Base-by-base conservation (phyloP, 2,113 vertebrate species). In the Tychaedon coryphoeus region DNA sequence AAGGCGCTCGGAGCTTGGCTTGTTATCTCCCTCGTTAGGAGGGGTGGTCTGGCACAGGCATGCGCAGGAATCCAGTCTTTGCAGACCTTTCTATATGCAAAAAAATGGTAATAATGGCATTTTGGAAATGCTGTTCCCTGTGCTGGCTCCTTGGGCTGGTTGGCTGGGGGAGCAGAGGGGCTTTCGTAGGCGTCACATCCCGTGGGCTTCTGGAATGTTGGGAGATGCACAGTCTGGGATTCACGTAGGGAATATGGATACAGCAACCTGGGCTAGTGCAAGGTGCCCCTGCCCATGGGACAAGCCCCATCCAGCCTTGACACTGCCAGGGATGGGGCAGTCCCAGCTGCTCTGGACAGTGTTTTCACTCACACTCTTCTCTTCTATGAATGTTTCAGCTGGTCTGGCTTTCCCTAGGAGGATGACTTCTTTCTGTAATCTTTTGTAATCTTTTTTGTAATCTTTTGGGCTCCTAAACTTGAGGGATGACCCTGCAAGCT, bases 101-200 rank as follows among this genome's bases (percentile, higher is more conserved):
- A 65, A 42, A 29, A 8, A 6, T 11, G 4, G 6, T 48, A 60
- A 56, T 29, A 22, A 9, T 57, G 67, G 72, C 18, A 26, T 92
- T 91, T 67, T 66, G 78, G 69, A 57, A 53, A n/a, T 16, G 42
- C 15, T 57, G 3, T 34, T 88, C 24, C 31, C 34, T 20, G 24
- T 28, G 29, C 7, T 34, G 54, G 7, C 23, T 84, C 5, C 26
- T 69, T 25, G 1, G 1, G 34, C 36, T 70, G 36, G 9, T 57
- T 10, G 11, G 43, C n/a, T 64, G 31, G 31, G 40, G 31, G 50
- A 57, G 36, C 50, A 28, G 67, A 61, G 54, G 20, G 57, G 40
- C 40, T 83, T 86, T 47, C 0, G 0, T 14, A 42, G 45, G 23
- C 34, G 3, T 43, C 0, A 0, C 0, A 0, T 67, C 47, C 40